Evolutionary conservation across 2,888 invertebrate species (phyloP).

Genomic region (Macrosiphum euphorbiae): DNA sequence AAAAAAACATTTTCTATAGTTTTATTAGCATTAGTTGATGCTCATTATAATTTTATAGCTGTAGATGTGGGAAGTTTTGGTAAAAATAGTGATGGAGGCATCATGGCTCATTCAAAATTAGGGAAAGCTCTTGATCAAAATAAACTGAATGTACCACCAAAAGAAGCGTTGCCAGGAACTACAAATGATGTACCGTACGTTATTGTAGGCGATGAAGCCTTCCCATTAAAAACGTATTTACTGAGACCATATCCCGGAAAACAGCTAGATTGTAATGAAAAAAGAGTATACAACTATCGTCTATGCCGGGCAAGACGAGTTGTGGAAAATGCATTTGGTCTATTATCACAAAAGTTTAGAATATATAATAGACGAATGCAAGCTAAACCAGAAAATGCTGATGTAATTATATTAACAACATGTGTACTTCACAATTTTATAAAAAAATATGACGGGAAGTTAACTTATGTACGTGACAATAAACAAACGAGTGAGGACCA

Average conservation of each 20-base stretch:
- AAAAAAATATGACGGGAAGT: too few species aligned
- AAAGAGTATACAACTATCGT: not conserved
- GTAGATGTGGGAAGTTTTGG: too few species aligned
- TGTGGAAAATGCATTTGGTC: too few species aligned
- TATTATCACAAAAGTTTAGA: not conserved
- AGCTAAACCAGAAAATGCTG: not conserved
- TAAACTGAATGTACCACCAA: not conserved
- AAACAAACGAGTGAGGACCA: not conserved
- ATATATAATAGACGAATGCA: conserved; percentile 1
- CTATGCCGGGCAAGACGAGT: not conserved
- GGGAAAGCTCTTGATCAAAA: conserved; percentile 8
- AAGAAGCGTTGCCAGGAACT: not conserved
- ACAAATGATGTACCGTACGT: not conserved
- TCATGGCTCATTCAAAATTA: not conserved
- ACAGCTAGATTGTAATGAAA: not conserved
- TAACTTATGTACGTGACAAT: not conserved
- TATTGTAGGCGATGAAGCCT: not conserved
- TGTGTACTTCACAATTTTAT: too few species aligned
- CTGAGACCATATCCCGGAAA: not conserved
- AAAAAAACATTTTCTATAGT: too few species aligned
- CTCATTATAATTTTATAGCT: too few species aligned
- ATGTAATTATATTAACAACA: too few species aligned
- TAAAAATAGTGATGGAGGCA: not conserved
- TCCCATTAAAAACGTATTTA: not conserved
- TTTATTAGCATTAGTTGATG: too few species aligned